phyloP scores from a whole-genome alignment of 2,113 vertebrate species.

The Mesembrinibis cayennensis region DNA sequence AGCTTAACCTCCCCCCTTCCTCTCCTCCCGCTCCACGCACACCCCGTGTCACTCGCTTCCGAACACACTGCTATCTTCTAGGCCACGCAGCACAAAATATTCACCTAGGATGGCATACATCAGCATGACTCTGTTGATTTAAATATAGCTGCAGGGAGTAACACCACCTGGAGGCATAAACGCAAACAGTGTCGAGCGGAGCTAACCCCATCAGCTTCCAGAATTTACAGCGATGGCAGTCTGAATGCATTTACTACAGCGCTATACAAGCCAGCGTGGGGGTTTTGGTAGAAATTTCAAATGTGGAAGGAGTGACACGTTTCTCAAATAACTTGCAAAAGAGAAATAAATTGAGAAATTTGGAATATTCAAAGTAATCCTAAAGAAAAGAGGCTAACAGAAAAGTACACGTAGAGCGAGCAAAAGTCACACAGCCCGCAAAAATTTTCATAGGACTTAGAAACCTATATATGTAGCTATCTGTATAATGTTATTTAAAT shows the following conservation, averaged over 20 bases:
- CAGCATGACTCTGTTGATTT: not conserved
- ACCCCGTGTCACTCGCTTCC: not conserved
- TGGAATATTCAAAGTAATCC: not conserved
- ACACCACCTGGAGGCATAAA: not conserved
- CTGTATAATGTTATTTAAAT: not conserved
- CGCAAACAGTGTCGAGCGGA: not conserved
- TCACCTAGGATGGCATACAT: not conserved
- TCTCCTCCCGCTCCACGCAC: not conserved
- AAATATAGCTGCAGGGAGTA: not conserved
- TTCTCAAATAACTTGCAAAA: not conserved
- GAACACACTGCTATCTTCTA: not conserved
- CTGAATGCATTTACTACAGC: not conserved
- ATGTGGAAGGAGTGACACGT: not conserved
- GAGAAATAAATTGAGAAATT: not conserved
- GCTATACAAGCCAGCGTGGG: fast-evolving
- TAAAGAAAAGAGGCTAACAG: not conserved
- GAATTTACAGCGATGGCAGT: not conserved
- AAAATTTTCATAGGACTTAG: not conserved
- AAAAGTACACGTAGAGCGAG: not conserved
- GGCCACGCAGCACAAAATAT: not conserved
- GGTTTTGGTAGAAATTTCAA: not conserved
- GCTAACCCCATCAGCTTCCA: not conserved
- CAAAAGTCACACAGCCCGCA: not conserved
- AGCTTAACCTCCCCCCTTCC: not conserved
- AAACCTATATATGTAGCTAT: not conserved